Base-by-base conservation (phyloP, 2,113 vertebrate species). In the Chionodraco myersi region DNA sequence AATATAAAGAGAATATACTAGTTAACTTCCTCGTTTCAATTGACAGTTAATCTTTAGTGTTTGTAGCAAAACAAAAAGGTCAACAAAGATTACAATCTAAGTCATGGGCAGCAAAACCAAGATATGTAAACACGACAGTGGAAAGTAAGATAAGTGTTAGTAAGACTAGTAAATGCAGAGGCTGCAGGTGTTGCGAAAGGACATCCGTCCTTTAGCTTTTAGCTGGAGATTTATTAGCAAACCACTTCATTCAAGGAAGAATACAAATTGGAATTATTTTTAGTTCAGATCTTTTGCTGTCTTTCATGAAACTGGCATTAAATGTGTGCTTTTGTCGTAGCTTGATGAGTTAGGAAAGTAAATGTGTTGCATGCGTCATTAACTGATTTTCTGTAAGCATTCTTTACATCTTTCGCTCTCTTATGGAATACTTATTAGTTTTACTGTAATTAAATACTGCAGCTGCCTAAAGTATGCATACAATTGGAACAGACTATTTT, bases 21-120 rank as follows among this genome's bases (percentile, higher is more conserved):
- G 18, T 45, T n/a, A 49, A 36, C 34, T 13, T 76, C 63, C 58
- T 53, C 8, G 53, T 80, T 73, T 63, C 16, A 12, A 11, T 10
- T 7, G 7, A 57, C 30, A 26, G 61, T 54, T 59, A 5, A 21
- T 26, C 41, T 23, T 52, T 11, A 15, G 4, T 2, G 41, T 30
- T 23, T 58, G 48, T 7, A 54, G 34, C 23, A 60, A 78, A 62
- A 57, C 48, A 34, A 0, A 51, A 5, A 0, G 61, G 48, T 53
- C 48, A 62, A 54, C 54, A 5, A 5, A 0, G 12, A 30, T 58
- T 51, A 48, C 21, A 41, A 21, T 52, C 9, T 1, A 8, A 63
- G 14, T 8, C 4, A 26, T 23, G 6, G 30, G 1, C 7, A 2
- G 15, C 4, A 72, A 44, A 54, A 23, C 4, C 2, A 18, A 5